These are phyloP conservation scores for Loripinus fragilis DNA, from an alignment of 2,888 invertebrate genomes.

Conservation along the genomic window DNA sequence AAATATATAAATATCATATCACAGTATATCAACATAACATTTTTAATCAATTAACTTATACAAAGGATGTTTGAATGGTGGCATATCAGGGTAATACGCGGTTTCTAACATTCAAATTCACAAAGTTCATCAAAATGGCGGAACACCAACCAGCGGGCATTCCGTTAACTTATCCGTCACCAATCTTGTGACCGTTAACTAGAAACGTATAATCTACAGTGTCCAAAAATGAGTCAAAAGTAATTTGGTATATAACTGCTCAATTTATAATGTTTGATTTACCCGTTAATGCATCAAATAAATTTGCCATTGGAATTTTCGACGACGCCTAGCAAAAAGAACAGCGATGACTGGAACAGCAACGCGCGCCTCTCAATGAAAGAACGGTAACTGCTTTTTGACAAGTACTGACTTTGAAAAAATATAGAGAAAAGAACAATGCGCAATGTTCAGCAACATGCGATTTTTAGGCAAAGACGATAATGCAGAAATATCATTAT, in stretches of 20 bases:
- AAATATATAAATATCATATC: no score
- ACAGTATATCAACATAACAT: no score
- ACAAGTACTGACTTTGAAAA: no score
- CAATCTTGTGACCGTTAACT: neutral
- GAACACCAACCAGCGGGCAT: conserved; percentile 9
- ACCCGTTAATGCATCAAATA: conserved; percentile 12
- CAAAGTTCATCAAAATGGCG: conserved; percentile 9
- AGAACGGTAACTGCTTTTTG: conserved; percentile 9
- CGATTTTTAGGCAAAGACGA: no score
- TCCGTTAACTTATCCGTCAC: neutral
- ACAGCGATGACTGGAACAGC: neutral
- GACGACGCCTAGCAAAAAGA: neutral
- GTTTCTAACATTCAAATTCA: neutral
- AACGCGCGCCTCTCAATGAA: neutral
- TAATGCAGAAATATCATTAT: no score
- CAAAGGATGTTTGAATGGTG: no score
- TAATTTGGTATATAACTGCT: neutral
- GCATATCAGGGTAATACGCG: neutral
- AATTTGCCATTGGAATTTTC: neutral
- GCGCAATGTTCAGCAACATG: no score
- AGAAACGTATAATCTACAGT: neutral
- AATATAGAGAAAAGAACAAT: no score
- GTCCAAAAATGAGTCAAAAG: neutral
- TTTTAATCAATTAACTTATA: no score
- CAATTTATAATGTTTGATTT: neutral